Evolutionary conservation across 37 sponge, comb jelly and placozoan species (phyloP), one percentile per base, ranked within the genome.

Genomic region (Chondrilla cf. caribensis): DNA sequence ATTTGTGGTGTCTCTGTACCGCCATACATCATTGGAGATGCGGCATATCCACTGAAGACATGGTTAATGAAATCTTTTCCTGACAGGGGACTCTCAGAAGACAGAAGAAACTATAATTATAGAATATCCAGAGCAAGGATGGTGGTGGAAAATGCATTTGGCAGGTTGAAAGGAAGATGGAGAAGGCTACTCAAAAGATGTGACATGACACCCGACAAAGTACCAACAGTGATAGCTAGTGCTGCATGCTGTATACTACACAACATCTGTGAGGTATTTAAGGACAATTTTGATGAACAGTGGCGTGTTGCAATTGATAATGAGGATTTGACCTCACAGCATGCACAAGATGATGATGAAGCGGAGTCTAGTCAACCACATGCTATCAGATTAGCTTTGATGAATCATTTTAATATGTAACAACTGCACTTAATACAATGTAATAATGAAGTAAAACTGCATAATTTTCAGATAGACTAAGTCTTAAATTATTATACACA

Each of bases 31-130:
- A 75, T 75, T 39, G 77, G 77, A 5, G 77, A 75, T 75, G 22
- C 77, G 1, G 77, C 77, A 35, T 38, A 75, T 24, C 77, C 77
- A 24, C 51, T 75, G 43, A 39, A 39, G 40, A 18, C 21, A 2
- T 75, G 47, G 77, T 11, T 75, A 18, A 75, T 75, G 77, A 75
- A 75, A 43, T 43, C 77, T 37, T 75, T 75, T 40, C 47, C 40
- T 15, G 38, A 75, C 15, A 75, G 15, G 0, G 37, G 19, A 47
- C 57, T 78, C 11, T 22, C 51, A 54, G 58, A 54, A 18, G 57
- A 54, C 17, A 7, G 8, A 38, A 40, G 44, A 28, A 15, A 42
- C 6, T 78, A 26, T 18, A 78, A 78, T 78, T 54, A 78, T 32
- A 78, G 31, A 21, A 8, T 78, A 51, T 54, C 33, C 51, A 26